Evolutionary conservation across 2,888 invertebrate genomes (phyloP), one percentile per base, ranked within the genome.

Genomic region (Oscheius onirici): DNA sequence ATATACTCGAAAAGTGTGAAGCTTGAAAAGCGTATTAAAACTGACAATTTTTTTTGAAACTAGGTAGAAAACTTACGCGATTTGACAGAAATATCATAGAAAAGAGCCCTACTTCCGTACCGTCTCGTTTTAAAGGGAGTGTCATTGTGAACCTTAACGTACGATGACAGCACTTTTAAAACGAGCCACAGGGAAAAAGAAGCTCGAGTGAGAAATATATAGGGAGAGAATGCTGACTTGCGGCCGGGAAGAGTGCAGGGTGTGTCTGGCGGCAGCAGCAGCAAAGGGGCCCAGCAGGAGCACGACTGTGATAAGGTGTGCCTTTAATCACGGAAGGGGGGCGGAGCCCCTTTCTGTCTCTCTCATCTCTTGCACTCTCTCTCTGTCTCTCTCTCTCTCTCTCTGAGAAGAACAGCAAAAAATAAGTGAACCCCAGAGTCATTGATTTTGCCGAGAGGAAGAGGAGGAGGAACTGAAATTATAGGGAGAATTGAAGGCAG

Each of bases 261-360:
- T n/a, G 15, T 15, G 57, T 40, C 57, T 24, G n/a, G 11, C 60
- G 43, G 60, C 60, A 41, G 28, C 26, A 46, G 20, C 34, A 22
- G 54, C 54, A n/a, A 28, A 15, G n/a, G 52, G 24, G n/a, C n/a
- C n/a, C n/a, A n/a, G 34, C 57, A 17, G 17, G 57, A 40, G 34
- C 57, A 40, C 40, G 41, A 49, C 49, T 49, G 22, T 63, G 63
- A 63, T 63, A 63, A 63, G 49, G 49, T 63, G 63, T 49, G 26
- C 40, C 44, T 63, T 63, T 63, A 63, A 63, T 63, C 63, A 63
- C 34, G 28, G 49, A 44, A 28, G 24, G n/a, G 34, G 58, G 40
- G 40, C 58, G 57, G 57, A 40, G 40, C 58, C 28, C n/a, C 41
- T n/a, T n/a, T n/a, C n/a, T n/a, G n/a, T n/a, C n/a, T n/a, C n/a